These are phyloP conservation scores for Pelusios castaneus DNA, from an alignment of 2,113 vertebrate species.

Conservation along the genomic window DNA sequence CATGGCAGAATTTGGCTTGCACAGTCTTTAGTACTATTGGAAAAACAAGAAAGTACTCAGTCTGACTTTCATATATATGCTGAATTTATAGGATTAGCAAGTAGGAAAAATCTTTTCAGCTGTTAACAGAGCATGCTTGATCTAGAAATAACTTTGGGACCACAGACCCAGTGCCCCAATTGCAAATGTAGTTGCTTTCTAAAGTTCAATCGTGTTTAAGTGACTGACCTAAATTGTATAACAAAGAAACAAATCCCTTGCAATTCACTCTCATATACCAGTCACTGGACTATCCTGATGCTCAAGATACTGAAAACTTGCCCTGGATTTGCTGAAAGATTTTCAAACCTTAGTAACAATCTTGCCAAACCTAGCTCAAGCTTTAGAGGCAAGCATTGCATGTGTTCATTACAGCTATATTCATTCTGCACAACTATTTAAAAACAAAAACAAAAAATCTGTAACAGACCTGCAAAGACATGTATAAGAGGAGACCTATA, in stretches of 20 bases:
- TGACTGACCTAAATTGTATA: background rate
- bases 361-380: background rate
- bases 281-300: background rate
- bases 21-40: background rate
- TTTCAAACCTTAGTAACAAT: background rate
- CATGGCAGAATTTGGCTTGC: background rate
- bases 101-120: background rate
- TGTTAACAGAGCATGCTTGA: background rate
- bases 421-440: background rate
- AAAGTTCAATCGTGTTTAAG: background rate
- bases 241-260: background rate
- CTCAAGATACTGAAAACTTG: background rate
- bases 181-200: background rate
- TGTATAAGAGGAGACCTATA: background rate
- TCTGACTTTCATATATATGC: background rate
- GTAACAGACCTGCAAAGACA: background rate
- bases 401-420: background rate
- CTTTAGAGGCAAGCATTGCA: background rate
- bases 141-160: background rate
- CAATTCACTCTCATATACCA: background rate
- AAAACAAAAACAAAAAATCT: background rate
- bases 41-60: background rate
- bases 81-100: background rate
- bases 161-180: background rate
- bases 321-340: background rate